These are phyloP conservation scores for Amia ocellicauda DNA, from an alignment of 2,113 vertebrate genomes.

Conservation along the genomic window DNA sequence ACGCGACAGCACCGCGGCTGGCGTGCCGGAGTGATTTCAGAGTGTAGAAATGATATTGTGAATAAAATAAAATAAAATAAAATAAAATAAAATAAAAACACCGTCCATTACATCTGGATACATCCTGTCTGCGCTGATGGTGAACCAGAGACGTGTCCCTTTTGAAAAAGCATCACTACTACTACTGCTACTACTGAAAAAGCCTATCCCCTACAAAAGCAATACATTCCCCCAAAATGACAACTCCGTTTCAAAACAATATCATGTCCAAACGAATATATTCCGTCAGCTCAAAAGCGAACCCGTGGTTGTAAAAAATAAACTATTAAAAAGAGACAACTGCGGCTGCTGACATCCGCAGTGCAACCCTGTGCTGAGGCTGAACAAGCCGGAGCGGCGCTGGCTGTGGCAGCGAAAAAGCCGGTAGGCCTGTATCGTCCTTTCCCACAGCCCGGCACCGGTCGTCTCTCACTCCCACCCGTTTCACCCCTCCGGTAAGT, in stretches of 20 bases:
- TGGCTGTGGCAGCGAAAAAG: slow-evolving; percentile 44
- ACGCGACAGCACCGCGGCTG: no score
- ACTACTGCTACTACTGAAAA: not conserved
- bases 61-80: no score
- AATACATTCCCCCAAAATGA: slow-evolving; percentile 21
- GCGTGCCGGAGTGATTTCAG: no score
- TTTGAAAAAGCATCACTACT: slow-evolving; percentile 15
- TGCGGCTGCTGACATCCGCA: slow-evolving; percentile 61
- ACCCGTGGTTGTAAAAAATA: not conserved
- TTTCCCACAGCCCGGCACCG: slow-evolving; percentile 33
- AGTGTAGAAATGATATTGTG: no score
- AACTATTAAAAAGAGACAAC: slow-evolving; percentile 4
- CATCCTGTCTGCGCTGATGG: slow-evolving; percentile 4
- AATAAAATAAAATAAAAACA: no score
- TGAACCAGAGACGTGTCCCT: slow-evolving; percentile 40
- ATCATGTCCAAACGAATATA: not conserved
- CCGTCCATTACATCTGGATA: no score
- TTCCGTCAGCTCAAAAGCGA: not conserved
- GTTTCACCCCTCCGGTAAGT: not conserved
- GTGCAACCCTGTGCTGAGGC: slow-evolving; percentile 34
- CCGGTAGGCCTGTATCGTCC: slow-evolving; percentile 74
- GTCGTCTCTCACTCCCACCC: not conserved
- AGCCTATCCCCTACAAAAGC: not conserved
- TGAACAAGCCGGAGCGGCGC: slow-evolving; percentile 27
- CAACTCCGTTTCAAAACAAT: slow-evolving; percentile 9